Percentiles rank a stretch among this genome's conserved stretches.
These are phyloP conservation scores for Tauraco hartlaubi DNA, from an alignment of 2,797 vertebrate species.

Conservation along the genomic window DNA sequence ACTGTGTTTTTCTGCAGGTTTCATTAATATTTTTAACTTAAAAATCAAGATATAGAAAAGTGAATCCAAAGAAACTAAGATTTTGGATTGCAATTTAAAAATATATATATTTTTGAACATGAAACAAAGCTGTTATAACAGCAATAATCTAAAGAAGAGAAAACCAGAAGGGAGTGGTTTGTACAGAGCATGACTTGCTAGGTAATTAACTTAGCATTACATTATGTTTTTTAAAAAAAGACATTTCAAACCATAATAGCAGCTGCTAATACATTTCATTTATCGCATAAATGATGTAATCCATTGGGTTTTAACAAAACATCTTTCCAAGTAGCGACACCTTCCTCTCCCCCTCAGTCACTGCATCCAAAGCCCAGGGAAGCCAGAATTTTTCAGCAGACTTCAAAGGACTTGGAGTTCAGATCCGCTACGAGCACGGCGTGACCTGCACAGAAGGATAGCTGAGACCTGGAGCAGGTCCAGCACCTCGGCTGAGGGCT, in stretches of 20 bases:
- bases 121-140: background rate
- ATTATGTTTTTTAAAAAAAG: background rate
- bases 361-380: background rate
- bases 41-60: background rate
- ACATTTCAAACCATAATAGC: conserved; percentile 15
- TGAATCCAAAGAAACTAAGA: background rate
- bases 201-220: conserved; percentile 22
- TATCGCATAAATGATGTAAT: conserved; percentile 23
- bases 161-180: background rate
- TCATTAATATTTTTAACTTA: background rate
- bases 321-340: conserved; percentile 39
- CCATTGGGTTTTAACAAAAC: background rate
- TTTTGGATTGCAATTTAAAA: background rate
- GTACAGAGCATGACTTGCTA: background rate
- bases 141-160: background rate
- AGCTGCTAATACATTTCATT: conserved; percentile 41
- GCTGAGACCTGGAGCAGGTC: background rate
- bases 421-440: background rate
- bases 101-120: background rate
- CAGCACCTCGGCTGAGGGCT: background rate
- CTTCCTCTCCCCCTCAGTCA: conserved; percentile 45
- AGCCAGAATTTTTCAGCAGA: background rate
- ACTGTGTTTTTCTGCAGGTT: background rate
- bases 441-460: background rate
- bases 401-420: conserved; percentile 18